Conservation (phyloP, 1,140 invertebrate species). For the Armadillidium nasatum region DNA sequence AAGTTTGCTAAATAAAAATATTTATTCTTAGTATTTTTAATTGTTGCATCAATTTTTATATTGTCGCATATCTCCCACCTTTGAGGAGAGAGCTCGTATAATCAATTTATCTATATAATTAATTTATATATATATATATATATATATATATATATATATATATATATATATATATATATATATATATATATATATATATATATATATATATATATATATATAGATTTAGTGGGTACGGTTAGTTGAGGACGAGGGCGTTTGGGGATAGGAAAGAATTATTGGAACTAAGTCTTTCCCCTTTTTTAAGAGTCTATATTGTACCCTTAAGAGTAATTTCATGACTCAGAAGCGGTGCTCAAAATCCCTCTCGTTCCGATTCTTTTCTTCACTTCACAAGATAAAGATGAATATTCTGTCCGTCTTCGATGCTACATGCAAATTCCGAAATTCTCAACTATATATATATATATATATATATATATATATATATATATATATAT, state of each 20-base stretch:
- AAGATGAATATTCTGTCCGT: background rate
- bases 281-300: background rate
- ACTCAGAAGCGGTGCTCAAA: background rate
- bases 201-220: slow-evolving; percentile 15
- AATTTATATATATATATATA: no score
- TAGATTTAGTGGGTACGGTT: background rate
- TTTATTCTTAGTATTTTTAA: no score
- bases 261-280: background rate
- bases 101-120: no score
- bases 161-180: background rate
- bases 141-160: no score
- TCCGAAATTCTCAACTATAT: no score
- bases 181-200: slow-evolving; percentile 15
- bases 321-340: background rate
- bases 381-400: background rate
- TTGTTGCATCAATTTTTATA: no score
- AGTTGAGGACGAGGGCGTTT: background rate
- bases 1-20: no score
- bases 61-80: no score
- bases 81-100: no score
- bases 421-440: no score
- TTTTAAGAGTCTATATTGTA: slow-evolving; percentile 1
- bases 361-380: background rate
- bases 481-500: no score
- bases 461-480: no score